Conservation (phyloP, 2,888 invertebrate genomes). For the Epistrophella euchroma region DNA sequence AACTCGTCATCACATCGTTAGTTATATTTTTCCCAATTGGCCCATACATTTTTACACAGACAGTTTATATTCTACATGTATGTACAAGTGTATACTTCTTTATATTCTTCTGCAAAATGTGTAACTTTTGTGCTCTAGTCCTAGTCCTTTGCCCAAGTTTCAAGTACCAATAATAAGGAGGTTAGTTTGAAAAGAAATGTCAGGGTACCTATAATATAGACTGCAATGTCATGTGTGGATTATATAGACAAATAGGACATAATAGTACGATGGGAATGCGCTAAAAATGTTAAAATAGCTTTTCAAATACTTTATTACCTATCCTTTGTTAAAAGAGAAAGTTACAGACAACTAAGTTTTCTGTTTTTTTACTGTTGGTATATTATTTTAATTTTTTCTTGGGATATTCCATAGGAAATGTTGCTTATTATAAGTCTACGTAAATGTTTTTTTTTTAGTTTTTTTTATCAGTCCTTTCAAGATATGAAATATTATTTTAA, state of each 20-base stretch:
- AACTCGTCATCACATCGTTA: constrained; percentile 73
- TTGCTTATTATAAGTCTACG: no score
- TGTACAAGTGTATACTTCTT: neutral
- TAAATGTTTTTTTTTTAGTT: no score
- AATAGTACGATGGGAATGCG: constrained; percentile 65
- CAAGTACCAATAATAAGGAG: constrained; percentile 76
- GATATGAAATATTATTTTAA: no score
- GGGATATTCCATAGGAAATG: no score
- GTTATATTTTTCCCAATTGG: constrained; percentile 42
- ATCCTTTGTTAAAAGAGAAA: constrained; percentile 12
- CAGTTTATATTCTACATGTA: neutral
- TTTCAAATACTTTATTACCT: constrained; percentile 37
- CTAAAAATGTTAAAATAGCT: constrained; percentile 64
- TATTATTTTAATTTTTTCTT: neutral
- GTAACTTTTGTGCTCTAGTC: constrained; percentile 67
- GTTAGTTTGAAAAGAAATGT: constrained; percentile 75
- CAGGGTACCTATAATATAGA: constrained; percentile 69
- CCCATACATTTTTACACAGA: constrained; percentile 22
- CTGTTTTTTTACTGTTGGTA: neutral
- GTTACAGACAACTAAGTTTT: constrained; percentile 1
- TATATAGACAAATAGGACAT: constrained; percentile 72
- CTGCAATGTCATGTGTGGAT: constrained; percentile 75
- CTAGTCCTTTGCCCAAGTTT: constrained; percentile 73
- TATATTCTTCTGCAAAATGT: constrained; percentile 39
- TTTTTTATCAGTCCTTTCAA: no score